Evolutionary conservation across 2,113 vertebrate genomes (phyloP).

Genomic region (Monarcha castaneiventris): DNA sequence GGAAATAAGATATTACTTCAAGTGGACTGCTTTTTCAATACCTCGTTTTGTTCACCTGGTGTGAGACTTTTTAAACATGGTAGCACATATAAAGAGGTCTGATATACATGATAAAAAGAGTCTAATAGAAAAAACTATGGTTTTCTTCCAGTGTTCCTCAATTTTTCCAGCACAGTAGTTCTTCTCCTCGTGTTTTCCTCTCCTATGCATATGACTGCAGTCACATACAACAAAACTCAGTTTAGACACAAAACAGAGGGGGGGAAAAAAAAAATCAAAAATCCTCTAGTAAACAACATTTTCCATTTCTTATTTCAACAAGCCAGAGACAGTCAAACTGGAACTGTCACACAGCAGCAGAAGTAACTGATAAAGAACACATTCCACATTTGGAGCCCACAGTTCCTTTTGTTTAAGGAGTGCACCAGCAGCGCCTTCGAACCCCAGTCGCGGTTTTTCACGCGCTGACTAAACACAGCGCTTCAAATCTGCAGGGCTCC

Average conservation of each 20-base stretch:
- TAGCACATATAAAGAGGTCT: background rate
- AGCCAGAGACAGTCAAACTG: background rate
- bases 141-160: background rate
- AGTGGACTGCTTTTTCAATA: background rate
- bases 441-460: background rate
- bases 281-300: background rate
- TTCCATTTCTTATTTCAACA: background rate
- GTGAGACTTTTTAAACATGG: background rate
- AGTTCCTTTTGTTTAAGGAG: background rate
- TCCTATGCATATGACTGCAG: background rate
- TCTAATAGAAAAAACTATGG: background rate
- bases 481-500: background rate
- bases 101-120: background rate
- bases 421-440: background rate
- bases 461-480: background rate
- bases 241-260: background rate
- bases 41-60: background rate
- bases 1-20: conserved; percentile 13
- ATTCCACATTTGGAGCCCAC: background rate
- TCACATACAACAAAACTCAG: background rate
- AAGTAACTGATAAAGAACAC: background rate
- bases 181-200: background rate
- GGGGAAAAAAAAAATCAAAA: background rate
- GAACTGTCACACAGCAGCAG: background rate
- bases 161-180: background rate